These are phyloP conservation scores for Agrochola lychnidis DNA, from an alignment of 2,888 invertebrate genomes.

Conservation along the genomic window DNA sequence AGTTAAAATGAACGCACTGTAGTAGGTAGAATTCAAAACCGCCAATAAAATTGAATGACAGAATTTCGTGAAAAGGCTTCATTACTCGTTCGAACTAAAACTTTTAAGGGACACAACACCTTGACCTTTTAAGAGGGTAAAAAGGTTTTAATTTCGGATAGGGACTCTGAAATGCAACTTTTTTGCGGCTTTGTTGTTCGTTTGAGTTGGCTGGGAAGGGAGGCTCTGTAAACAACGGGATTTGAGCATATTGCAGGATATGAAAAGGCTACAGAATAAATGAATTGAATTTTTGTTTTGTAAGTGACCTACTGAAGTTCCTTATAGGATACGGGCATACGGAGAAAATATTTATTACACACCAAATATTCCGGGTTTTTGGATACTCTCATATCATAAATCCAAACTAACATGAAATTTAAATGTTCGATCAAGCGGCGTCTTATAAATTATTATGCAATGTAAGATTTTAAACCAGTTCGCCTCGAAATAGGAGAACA, in stretches of 20 bases:
- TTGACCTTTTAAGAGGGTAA: constrained; percentile 43
- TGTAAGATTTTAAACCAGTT: not conserved
- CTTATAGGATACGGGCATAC: not conserved
- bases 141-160: constrained; percentile 31
- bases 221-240: constrained; percentile 26
- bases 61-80: not conserved
- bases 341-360: not conserved
- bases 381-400: not conserved
- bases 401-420: not conserved
- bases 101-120: constrained; percentile 26
- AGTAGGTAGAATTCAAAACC: not conserved
- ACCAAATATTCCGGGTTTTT: not conserved
- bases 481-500: not conserved
- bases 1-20: too few relatives aligned
- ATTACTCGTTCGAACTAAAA: constrained; percentile 8
- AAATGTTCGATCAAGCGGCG: not conserved
- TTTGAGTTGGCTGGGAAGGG: constrained; percentile 43
- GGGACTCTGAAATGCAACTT: constrained; percentile 43
- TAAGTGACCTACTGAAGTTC: not conserved
- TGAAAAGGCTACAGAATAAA: not conserved
- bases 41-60: not conserved
- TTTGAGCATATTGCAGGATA: constrained; percentile 11
- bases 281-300: not conserved
- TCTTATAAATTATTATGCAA: not conserved
- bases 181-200: constrained; percentile 47